Base-by-base conservation (phyloP, 2,797 vertebrate genomes). In the Apogon talboti region DNA sequence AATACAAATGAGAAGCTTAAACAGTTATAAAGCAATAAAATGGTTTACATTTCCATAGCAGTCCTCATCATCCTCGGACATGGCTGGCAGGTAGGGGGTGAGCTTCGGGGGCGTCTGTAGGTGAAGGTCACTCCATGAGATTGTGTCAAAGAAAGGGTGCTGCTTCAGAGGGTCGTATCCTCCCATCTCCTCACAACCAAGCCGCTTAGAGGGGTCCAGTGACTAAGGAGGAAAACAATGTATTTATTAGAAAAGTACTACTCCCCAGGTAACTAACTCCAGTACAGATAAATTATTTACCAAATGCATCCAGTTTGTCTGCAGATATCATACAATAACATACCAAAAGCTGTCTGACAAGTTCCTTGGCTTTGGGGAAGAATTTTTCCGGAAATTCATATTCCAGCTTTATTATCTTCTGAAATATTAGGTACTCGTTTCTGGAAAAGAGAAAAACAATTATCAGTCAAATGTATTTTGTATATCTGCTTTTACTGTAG, bases 381-480 rank as follows among this genome's bases (percentile, higher is more conserved):
- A 99, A 99, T 92, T 99, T 99, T 89, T 99, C 98, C 71, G 98
- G 98, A 76, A 99, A 99, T 83, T 99, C 97, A 83, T 99, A 99
- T 81, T 99, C 98, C 94, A 99, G 90, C 77, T 98, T 99, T 94
- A 98, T 99, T 92, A 99, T 99, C 92, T 99, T 99, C 94, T 99
- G 98, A 92, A 99, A 99, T 96, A 99, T 99, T 87, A 99, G 95
- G 92, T 99, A 99, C 49, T 99, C 98, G 51, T 99, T 99, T 92
- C 98, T 99, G 48, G 18, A 49, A 2, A 51, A 33, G 42, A 57
- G 28, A 2, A 50, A 50, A 18, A 14, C 2, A 64, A 33, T 7
- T 18, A 47, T 6, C 28, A 18, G 16, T 35, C 11, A 76, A 57
- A 57, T 57, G 10, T n/a, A 47, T 38, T 50, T 40, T 46, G 3